phyloP scores from a whole-genome alignment of 2,888 invertebrate genomes.

The Ochropleura plecta region DNA sequence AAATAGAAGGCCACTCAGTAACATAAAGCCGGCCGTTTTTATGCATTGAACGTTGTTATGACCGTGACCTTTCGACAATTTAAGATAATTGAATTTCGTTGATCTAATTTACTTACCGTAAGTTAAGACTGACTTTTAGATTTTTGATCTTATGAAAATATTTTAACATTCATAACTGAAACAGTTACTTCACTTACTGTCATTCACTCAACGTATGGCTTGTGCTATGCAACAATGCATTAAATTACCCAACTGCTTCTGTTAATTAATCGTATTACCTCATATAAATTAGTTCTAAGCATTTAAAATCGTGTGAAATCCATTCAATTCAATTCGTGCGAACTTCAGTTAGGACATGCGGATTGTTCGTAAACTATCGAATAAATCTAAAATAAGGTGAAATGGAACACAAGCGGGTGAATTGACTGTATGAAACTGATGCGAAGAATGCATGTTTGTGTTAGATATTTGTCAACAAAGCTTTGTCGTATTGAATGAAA shows the following conservation, averaged over 20 bases:
- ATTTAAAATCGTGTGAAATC: conserved; percentile 68
- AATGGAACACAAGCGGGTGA: conserved; percentile 37
- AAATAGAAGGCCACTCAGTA: conserved; percentile 38
- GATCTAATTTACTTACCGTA: not conserved
- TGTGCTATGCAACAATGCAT: conserved; percentile 51
- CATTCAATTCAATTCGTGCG: conserved; percentile 57
- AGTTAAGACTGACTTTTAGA: not conserved
- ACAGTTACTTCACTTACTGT: conserved; percentile 21
- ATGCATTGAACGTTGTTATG: conserved; percentile 22
- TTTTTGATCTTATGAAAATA: not conserved
- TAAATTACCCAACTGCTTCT: conserved; percentile 62
- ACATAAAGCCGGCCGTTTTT: conserved; percentile 29
- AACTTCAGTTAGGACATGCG: conserved; percentile 40
- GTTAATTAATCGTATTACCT: conserved; percentile 61
- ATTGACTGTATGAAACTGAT: conserved; percentile 64
- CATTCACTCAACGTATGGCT: conserved; percentile 12
- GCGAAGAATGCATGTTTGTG: conserved; percentile 78
- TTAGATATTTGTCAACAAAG: conserved; percentile 83
- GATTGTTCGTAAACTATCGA: conserved; percentile 48
- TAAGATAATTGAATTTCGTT: conserved; percentile 25
- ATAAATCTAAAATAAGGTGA: conserved; percentile 50
- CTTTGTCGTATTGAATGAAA: conserved; percentile 74
- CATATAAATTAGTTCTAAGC: conserved; percentile 54
- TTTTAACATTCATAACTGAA: conserved; percentile 15
- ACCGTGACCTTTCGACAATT: conserved; percentile 27